A percentile compares a stretch with the other conserved stretches of the same genome.
These are phyloP conservation scores for Premnoplex brunnescens DNA, from an alignment of 2,797 vertebrate genomes.

Conservation along the genomic window DNA sequence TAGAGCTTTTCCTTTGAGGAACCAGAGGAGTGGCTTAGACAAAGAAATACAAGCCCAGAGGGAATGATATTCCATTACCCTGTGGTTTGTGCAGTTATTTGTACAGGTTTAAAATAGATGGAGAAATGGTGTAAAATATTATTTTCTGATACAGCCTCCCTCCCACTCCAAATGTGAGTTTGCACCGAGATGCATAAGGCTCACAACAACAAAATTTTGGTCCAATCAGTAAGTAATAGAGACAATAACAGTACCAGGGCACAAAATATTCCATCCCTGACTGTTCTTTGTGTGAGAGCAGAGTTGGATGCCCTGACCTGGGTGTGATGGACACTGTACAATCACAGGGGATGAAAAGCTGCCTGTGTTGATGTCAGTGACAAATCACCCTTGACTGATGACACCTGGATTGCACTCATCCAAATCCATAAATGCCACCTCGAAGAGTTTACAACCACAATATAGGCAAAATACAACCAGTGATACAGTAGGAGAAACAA, in stretches of 20 bases:
- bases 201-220: background rate
- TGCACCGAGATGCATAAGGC: background rate
- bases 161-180: background rate
- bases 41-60: background rate
- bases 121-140: background rate
- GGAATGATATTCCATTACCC: background rate
- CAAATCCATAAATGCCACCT: background rate
- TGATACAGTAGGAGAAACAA: accelerated
- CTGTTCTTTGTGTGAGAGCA: accelerated
- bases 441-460: background rate
- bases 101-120: background rate
- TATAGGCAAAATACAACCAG: background rate
- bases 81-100: background rate
- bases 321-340: background rate
- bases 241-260: accelerated
- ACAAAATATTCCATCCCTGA: accelerated
- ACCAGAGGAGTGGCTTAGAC: background rate
- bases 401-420: background rate
- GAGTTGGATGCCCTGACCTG: background rate
- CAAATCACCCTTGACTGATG: background rate
- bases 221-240: accelerated
- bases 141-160: background rate
- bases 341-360: background rate
- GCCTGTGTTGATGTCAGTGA: background rate
- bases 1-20: background rate